A percentile compares a stretch with the other conserved stretches of the same genome.
These are phyloP conservation scores for Chloromyia formosa DNA, from an alignment of 2,888 invertebrate genomes.

Conservation along the genomic window DNA sequence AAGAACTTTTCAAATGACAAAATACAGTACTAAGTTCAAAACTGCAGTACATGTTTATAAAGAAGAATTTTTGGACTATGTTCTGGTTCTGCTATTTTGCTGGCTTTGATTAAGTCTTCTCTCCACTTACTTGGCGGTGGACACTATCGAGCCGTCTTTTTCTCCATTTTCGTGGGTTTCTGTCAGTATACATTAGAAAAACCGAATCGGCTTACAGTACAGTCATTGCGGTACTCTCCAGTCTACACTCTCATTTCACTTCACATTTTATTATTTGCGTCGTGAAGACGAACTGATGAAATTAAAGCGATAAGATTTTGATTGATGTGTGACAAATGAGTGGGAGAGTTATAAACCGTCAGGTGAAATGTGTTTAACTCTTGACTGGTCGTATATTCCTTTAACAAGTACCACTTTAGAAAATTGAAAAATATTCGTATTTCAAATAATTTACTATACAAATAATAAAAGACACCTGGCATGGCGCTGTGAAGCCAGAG, in stretches of 20 bases:
- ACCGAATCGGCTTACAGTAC: constrained; percentile 42
- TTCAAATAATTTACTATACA: too few species aligned
- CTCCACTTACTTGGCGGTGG: constrained; percentile 2
- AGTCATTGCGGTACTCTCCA: constrained; percentile 39
- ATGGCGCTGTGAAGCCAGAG: too few species aligned
- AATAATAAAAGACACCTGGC: too few species aligned
- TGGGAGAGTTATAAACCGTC: neutral
- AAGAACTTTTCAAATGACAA: neutral
- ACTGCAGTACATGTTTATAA: too few species aligned
- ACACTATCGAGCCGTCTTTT: constrained; percentile 7
- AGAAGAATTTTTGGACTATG: too few species aligned
- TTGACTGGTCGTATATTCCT: too few species aligned
- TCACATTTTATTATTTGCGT: neutral
- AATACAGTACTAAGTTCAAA: neutral
- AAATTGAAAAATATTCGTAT: too few species aligned
- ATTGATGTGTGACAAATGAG: neutral
- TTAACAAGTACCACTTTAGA: too few species aligned
- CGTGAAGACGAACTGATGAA: neutral
- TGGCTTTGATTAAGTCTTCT: neutral
- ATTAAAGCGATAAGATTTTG: neutral
- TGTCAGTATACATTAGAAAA: constrained; percentile 17
- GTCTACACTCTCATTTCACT: neutral
- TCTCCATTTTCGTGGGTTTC: neutral
- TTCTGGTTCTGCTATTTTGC: constrained; percentile 28
- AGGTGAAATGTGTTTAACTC: too few species aligned